Evolutionary conservation across 2,797 vertebrate species (phyloP), one percentile per base, ranked within the genome.

Genomic region (Acipenser oxyrinchus): DNA sequence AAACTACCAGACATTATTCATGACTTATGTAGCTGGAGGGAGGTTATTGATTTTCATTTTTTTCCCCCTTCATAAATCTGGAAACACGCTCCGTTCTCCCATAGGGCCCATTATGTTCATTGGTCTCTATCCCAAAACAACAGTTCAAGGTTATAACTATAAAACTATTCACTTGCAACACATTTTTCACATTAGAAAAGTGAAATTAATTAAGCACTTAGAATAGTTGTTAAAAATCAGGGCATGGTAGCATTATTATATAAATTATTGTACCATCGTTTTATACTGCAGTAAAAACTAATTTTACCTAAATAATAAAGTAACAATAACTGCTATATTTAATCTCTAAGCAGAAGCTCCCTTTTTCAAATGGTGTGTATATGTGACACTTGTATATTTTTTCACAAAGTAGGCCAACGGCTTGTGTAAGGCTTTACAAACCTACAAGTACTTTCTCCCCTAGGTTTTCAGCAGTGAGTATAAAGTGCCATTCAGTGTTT

Each of bases 21-120:
- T 83, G 79, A 84, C 75, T 88, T 86, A 89, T 73, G 83, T 65
- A 75, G 72, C 76, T 78, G 77, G 80, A 83, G 83, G 72, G 79
- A 84, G 77, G 75, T 76, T 81, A 89, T 84, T 79, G 87, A 92
- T 91, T 89, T 81, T 67, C 71, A 72, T 51, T 52, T 51, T 77
- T 71, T 65, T 71, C 69, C 73, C 74, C 77, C 81, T 83, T 86
- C 83, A 90, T 92, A 93, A 93, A 94, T 90, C 85, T 89, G 85
- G 86, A 90, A 86, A 81, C 70, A 70, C 69, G 81, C 77, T 81
- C 76, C 84, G 76, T 75, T 80, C 82, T 91, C 90, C 88, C 86
- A 78, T 64, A 77, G 87, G 89, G 86, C 82, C 81, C 82, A 88
- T 93, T 92, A 87, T 88, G 82, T 88, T 91, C 91, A 90, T 89